Evolutionary conservation across 2,888 invertebrate genomes (phyloP).

Genomic region (Microdon myrmicae): DNA sequence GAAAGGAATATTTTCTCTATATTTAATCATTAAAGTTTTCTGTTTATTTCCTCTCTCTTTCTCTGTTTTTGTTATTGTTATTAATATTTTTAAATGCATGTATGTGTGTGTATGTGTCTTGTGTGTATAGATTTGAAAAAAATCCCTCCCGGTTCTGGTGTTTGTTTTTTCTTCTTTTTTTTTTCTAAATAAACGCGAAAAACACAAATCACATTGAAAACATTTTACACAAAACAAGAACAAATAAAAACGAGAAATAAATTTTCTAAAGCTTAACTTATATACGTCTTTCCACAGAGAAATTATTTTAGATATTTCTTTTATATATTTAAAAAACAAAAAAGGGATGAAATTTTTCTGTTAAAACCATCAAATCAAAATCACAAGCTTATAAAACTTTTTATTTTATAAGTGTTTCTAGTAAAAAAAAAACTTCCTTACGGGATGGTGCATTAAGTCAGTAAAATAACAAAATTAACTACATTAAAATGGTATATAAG

Average conservation of each 20-base stretch:
- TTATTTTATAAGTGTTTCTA: conserved; percentile 8
- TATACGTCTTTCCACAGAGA: conserved; percentile 84
- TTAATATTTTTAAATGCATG: no score
- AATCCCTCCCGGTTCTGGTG: conserved; percentile 26
- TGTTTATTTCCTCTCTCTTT: no score
- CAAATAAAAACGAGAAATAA: conserved; percentile 6
- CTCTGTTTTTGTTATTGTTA: no score
- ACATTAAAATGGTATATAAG: no score
- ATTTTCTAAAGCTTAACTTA: conserved; percentile 63
- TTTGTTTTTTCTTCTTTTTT: no score
- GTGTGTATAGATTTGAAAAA: neutral
- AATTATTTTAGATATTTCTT: conserved; percentile 67
- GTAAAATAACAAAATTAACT: no score
- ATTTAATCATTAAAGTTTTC: neutral
- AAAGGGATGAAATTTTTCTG: no score
- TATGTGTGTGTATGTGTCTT: conserved; percentile 4
- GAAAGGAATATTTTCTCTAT: conserved; percentile 1
- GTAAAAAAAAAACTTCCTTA: neutral
- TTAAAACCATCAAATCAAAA: no score
- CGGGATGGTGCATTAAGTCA: no score
- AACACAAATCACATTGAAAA: conserved; percentile 5
- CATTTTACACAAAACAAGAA: conserved; percentile 10
- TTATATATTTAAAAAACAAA: conserved; percentile 12
- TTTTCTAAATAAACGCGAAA: conserved; percentile 10
- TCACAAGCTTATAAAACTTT: conserved; percentile 13